phyloP scores from a whole-genome alignment of 2,888 invertebrate species.

The Campopleginae sp. region DNA sequence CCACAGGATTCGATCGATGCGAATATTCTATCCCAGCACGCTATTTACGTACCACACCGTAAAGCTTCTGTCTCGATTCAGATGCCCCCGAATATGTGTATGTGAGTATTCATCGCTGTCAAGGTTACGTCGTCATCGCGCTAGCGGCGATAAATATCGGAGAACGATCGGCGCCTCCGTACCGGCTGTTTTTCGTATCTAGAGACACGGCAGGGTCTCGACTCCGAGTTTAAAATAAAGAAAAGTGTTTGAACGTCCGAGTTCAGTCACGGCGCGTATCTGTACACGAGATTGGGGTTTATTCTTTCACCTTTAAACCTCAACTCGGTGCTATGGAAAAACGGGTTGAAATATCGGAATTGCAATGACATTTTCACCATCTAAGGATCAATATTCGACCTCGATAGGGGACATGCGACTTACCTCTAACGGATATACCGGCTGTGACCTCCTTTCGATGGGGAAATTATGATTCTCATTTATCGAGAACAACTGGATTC shows the following conservation, averaged over 20 bases:
- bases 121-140: background rate
- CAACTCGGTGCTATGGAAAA: too few species aligned
- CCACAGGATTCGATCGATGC: background rate
- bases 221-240: too few species aligned
- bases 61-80: background rate
- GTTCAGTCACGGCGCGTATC: too few species aligned
- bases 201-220: too few species aligned
- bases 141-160: background rate
- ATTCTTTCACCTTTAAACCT: too few species aligned
- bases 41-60: background rate
- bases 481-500: conserved; percentile 36
- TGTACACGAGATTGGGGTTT: too few species aligned
- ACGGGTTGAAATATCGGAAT: too few species aligned
- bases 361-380: too few species aligned
- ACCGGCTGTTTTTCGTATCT: too few species aligned
- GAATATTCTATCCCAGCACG: background rate
- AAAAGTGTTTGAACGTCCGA: too few species aligned
- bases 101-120: background rate
- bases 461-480: conserved; percentile 79
- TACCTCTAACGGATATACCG: conserved; percentile 74
- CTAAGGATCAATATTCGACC: background rate
- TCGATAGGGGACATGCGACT: conserved; percentile 74
- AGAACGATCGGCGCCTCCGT: background rate
- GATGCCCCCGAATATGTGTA: background rate
- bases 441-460: conserved; percentile 77